Evolutionary conservation across 2,888 invertebrate genomes (phyloP), one percentile per base, ranked within the genome.

Genomic region (Cheilosia urbana): DNA sequence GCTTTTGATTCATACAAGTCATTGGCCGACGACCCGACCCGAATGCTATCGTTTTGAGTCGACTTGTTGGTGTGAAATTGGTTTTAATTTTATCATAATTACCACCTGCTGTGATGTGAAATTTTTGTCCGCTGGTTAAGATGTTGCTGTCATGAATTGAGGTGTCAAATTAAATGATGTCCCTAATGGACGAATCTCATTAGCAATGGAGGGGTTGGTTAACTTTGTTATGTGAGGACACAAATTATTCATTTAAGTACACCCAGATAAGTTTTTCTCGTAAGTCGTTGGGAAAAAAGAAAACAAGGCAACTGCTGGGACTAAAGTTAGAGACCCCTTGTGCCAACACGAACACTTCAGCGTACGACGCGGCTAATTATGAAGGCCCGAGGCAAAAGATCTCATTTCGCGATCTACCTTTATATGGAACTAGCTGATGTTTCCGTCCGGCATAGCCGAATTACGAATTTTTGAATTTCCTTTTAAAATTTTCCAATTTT

Each of bases 11-110:
- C 13, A 13, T 37, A 13, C 3, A 37, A 78, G 75, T 72, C 81
- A 72, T 80, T 85, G 80, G 85, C 85, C 81, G 58, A 17, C 47
- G 55, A 55, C 57, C 55, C 40, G 49, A 57, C 13, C 13, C 37
- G 37, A 13, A 11, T 66, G 53, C 62, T 53, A 57, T 73, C 19
- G 49, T 53, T 60, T 21, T 49, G 42, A 5, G 17, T 42, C 42
- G 15, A 51, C 37, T 53, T 75, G 71, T 72, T 77, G 85, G 85
- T 85, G 81, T 85, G 85, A 85, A 85, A 81, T 85, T 68, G 47
- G 77, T 72, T 81, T 76, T 77, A 76, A 71, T 76, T 81, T 81
- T 81, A 81, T 85, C 63, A 76, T 62, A 49, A 47, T 47, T 13
- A 45, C 57, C 80, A 81, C 81, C 85, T 81, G 76, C 81, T 65